Evolutionary conservation across 2,888 invertebrate species (phyloP), one percentile per base, ranked within the genome.

Genomic region (Arrhopalites spinosus): DNA sequence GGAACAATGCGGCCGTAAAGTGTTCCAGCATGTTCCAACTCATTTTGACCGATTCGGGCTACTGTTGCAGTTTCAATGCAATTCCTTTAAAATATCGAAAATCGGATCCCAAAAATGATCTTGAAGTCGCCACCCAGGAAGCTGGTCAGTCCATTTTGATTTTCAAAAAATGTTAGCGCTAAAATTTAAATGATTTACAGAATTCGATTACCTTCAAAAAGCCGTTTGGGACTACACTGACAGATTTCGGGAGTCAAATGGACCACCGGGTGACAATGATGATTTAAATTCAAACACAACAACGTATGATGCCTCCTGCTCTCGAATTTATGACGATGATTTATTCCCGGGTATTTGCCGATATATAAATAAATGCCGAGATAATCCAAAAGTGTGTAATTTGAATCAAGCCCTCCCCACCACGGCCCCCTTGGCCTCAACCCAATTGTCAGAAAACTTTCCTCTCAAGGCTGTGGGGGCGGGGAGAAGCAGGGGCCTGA

Each of bases 61-160:
- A 83, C 73, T 83, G 83, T 69, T 83, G 83, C 61, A 79, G 79
- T 13, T 83, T 83, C 70, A 83, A 83, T 74, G 68, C 79, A 27
- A 77, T 81, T 68, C 74, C 67, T 1, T 67, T 67, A 45, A 74
- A 74, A 27, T 74, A 74, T 27, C 56, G 74, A 8, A 74, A 74
- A 23, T 74, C 74, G 17, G 74, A 74, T 20, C 74, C 74, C 13
- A 67, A 67, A 64, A 79, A 79, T 71, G 80, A 81, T 56, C 67
- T 73, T 2, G 81, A 81, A 69, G 79, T 83, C 11, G 43, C 77
- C 66, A 73, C 77, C 59, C 81, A 83, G 53, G 83, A 83, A 73
- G 66, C 68, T n/a, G n/a, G n/a, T n/a, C n/a, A n/a, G n/a, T n/a
- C n/a, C n/a, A n/a, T n/a, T n/a, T n/a, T n/a, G n/a, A n/a, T n/a